Base-by-base conservation (phyloP, 2,888 invertebrate species). In the Cataglyphis altisquamis region DNA sequence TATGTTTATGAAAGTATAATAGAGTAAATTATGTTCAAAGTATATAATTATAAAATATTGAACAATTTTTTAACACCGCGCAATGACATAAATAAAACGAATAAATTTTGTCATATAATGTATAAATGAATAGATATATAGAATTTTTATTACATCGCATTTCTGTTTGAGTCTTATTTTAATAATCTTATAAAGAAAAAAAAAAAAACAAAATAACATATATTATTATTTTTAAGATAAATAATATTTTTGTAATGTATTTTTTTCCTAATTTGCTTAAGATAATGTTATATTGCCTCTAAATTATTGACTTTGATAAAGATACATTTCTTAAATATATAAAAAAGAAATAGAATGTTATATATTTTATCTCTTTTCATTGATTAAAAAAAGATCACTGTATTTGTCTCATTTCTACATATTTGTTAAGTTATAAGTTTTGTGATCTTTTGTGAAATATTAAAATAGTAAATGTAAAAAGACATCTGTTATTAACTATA, bases 401-500 rank as follows among this genome's bases (percentile, higher is more conserved):
- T 77, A 77, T 57, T 18, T 45, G 29, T 41, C 48, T 32, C 70
- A 78, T 78, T 78, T 32, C 57, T 57, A 78, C 15, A 62, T 41
- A 21, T 60, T 62, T 60, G 10, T 78, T 60, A 60, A 78, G 21
- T 25, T 8, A 9, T 29, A 68, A 36, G 0, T 72, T 80, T n/a
- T 48, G 12, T 29, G 10, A 75, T 25, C 1, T 29, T 45, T 15
- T 68, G 25, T 55, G 25, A 66, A 75, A 39, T 75, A 25, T 52
- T 3, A 1, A 77, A 10, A 8, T 52, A 72, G 62, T 55, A 73
- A 85, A 67, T 64, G n/a, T 83, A 88, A 81, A 83, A 75, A 89
- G 85, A 84, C 89, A 91, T 92, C 90, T 90, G 92, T 90, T 92
- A 85, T 77, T 74, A 36, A 89, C 67, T 75, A 72, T 74, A 55